These are phyloP conservation scores for Gnathonemus echidnorhynchus DNA, from an alignment of 2,113 vertebrate genomes.

Conservation along the genomic window DNA sequence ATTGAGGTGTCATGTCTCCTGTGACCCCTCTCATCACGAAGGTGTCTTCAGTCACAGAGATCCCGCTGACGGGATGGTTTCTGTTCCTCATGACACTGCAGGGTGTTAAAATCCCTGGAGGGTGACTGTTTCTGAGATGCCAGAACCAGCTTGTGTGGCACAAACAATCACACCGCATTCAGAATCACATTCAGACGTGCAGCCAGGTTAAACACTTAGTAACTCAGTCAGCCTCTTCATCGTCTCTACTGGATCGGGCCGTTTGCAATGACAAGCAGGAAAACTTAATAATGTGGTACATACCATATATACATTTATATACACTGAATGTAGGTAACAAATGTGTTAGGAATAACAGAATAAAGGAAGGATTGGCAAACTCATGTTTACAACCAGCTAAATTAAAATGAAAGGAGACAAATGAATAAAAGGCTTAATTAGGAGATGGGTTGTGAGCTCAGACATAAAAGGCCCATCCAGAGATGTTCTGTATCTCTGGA, in stretches of 20 bases:
- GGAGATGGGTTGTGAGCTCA: not conserved
- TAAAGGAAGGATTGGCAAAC: not conserved
- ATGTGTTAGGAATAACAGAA: not conserved
- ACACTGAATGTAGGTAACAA: not conserved
- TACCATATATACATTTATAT: no score
- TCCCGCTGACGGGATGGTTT: not conserved
- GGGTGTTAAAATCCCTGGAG: not conserved
- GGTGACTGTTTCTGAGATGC: not conserved
- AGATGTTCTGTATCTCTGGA: not conserved
- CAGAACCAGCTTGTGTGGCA: not conserved
- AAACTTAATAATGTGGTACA: not conserved
- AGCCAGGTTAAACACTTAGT: not conserved
- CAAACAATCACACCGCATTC: not conserved
- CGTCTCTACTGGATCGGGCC: not conserved
- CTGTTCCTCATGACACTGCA: not conserved
- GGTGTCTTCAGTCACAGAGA: not conserved
- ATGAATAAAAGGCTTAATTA: not conserved
- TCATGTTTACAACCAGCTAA: not conserved
- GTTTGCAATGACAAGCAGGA: not conserved
- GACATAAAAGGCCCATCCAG: not conserved
- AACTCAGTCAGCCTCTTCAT: not conserved
- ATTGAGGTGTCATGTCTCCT: not conserved
- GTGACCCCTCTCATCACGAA: not conserved
- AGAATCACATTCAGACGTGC: not conserved
- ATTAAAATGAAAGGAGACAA: not conserved